Evolutionary conservation across 2,797 vertebrate species (phyloP).

Genomic region (Trematomus bernacchii): DNA sequence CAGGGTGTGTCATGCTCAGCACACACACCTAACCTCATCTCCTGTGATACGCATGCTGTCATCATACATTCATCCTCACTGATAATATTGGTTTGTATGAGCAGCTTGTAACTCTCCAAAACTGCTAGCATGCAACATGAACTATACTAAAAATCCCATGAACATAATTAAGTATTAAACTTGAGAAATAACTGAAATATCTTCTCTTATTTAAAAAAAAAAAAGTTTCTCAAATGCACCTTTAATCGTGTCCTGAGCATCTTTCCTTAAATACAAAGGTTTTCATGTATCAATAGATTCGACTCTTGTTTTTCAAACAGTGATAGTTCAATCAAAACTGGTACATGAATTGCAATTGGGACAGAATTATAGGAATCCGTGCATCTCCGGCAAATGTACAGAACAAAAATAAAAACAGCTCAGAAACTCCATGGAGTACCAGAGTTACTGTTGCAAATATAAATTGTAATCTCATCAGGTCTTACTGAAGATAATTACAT

Average conservation of each 20-base stretch:
- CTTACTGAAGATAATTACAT: neutral
- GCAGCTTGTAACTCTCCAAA: conserved; percentile 6
- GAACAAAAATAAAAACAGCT: too few relatives aligned
- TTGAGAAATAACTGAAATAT: too few relatives aligned
- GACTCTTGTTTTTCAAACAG: neutral
- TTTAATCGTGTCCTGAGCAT: too few relatives aligned
- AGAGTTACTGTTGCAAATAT: neutral
- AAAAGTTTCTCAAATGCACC: too few relatives aligned
- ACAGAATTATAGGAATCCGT: too few relatives aligned
- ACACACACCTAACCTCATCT: conserved; percentile 25
- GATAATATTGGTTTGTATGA: neutral
- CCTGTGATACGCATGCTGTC: neutral
- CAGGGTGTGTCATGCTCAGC: conserved; percentile 17
- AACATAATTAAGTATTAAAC: too few relatives aligned
- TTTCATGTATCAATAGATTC: neutral
- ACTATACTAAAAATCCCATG: neutral
- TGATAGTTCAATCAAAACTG: too few relatives aligned
- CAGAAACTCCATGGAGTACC: neutral
- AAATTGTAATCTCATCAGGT: neutral
- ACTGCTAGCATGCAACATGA: neutral
- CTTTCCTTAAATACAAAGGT: too few relatives aligned
- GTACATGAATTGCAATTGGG: too few relatives aligned
- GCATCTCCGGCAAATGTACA: too few relatives aligned
- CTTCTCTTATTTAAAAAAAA: too few relatives aligned
- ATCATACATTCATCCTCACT: conserved; percentile 13